Conservation (phyloP, 2,113 vertebrate genomes). For the Hydropotes inermis region DNA sequence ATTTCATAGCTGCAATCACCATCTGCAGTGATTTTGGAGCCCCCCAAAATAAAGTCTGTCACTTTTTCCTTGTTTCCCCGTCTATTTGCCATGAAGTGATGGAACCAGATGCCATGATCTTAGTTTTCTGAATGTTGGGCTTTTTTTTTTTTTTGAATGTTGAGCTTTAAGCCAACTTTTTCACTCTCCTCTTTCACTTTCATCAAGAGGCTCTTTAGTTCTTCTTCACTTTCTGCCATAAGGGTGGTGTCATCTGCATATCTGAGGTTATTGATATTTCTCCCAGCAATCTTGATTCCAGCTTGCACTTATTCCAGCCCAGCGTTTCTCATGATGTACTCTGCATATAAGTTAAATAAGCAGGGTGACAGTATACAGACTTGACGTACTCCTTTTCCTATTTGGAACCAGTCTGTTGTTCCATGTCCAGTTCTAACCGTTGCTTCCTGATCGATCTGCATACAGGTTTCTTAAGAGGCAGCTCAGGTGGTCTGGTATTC, state of each 20-base stretch:
- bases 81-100: background rate
- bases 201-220: background rate
- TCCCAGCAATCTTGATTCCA: background rate
- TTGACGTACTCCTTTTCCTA: background rate
- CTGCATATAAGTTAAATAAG: background rate
- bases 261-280: background rate
- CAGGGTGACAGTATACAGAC: background rate
- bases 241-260: background rate
- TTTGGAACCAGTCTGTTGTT: background rate
- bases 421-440: background rate
- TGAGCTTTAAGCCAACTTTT: background rate
- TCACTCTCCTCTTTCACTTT: background rate
- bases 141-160: background rate
- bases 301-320: background rate
- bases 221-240: background rate
- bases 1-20: background rate
- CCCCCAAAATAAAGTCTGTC: background rate
- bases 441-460: background rate
- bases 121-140: background rate
- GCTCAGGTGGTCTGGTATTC: background rate
- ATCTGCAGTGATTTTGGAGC: background rate
- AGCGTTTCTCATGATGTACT: background rate
- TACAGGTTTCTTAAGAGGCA: background rate
- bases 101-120: background rate
- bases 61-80: background rate